Evolutionary conservation across 2,888 invertebrate genomes (phyloP), one percentile per base, ranked within the genome.

Genomic region (Allophyes oxyacanthae): DNA sequence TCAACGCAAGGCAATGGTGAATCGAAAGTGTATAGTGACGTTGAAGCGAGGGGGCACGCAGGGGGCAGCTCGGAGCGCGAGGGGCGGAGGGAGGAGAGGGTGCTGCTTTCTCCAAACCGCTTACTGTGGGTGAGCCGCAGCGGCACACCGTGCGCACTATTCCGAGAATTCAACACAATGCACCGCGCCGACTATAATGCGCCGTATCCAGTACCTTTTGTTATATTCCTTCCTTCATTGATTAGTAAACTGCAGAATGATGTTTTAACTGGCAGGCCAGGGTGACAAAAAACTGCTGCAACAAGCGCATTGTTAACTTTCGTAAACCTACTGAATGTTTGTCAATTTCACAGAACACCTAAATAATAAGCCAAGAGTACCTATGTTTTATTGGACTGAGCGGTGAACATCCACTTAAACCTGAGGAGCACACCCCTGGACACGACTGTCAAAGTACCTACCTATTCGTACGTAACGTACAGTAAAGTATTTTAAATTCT

Each of bases 141-240:
- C 15, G 41, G 40, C 40, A 33, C 50, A 45, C 48, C 37, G 50
- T 11, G 5, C 49, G 0, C 30, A 37, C 8, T 36, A 13, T 57
- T 44, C 63, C 63, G 36, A 20, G 63, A 42, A 52, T 28, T 32
- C 20, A 15, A 10, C 36, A 41, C 50, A 15, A 15, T 26, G 51
- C 41, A 25, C 0, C 36, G 33, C n/a, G 50, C 37, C 44, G 34
- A 36, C 34, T 28, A 46, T 45, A 61, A 48, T 49, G 44, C 52
- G 32, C 28, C 6, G 30, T 45, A n/a, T 30, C 15, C 10, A n/a
- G 28, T 13, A n/a, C 15, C 9, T 10, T 13, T n/a, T 26, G 36
- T 30, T 26, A 34, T 32, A 64, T 77, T 64, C 72, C 30, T 53
- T 6, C n/a, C 34, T 14, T 38, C 57, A 65, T 74, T 72, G 75